Evolutionary conservation across 2,113 vertebrate genomes (phyloP).

Genomic region (Zapornia atra): DNA sequence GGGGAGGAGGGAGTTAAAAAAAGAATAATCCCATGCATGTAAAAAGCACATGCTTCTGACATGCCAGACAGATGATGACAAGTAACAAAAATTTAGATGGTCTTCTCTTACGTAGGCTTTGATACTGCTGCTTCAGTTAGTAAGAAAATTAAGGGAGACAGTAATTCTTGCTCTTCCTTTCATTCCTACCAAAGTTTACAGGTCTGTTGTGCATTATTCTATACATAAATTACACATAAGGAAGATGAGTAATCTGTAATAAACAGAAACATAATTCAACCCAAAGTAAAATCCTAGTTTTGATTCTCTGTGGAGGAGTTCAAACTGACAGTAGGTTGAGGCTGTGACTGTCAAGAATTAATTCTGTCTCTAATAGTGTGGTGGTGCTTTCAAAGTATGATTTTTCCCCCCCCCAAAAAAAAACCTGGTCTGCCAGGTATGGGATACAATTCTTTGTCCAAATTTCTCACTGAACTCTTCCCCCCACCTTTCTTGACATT

Average conservation of each 20-base stretch:
- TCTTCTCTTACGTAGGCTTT: background rate
- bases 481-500: background rate
- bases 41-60: background rate
- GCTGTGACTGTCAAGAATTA: background rate
- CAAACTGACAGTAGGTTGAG: background rate
- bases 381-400: background rate
- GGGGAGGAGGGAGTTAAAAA: background rate
- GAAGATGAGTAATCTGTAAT: background rate
- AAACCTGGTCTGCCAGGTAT: background rate
- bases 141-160: background rate
- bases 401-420: background rate
- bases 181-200: background rate
- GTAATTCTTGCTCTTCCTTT: background rate
- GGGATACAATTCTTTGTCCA: background rate
- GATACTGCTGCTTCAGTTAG: background rate
- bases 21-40: background rate
- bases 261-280: background rate
- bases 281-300: background rate
- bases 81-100: background rate
- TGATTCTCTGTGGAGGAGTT: background rate
- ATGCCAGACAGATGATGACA: background rate
- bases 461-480: background rate
- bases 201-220: background rate
- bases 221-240: background rate
- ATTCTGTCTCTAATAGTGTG: background rate